Evolutionary conservation across 2,797 vertebrate genomes (phyloP).

Genomic region (Clarias pachynema): DNA sequence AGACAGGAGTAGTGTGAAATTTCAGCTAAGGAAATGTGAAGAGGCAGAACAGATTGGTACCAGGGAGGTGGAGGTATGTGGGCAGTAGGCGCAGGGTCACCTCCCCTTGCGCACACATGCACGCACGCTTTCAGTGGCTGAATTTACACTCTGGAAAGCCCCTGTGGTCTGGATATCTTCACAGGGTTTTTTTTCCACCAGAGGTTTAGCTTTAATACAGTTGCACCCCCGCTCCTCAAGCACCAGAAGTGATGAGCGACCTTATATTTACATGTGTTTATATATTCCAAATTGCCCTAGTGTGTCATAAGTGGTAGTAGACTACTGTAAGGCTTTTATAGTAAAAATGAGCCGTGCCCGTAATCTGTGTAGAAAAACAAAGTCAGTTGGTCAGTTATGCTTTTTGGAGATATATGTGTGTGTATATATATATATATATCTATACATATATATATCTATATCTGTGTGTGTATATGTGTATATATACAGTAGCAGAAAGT

Average conservation of each 20-base stretch:
- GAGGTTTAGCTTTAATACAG: not conserved
- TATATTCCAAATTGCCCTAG: not conserved
- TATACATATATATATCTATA: too few species aligned
- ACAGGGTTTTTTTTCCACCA: not conserved
- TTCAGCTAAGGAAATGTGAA: not conserved
- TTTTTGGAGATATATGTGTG: not conserved
- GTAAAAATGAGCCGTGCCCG: not conserved
- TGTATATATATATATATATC: too few species aligned
- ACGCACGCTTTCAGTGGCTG: conserved; percentile 5
- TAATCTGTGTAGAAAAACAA: not conserved
- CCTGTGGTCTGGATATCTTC: conserved; percentile 23
- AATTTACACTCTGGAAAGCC: conserved; percentile 33
- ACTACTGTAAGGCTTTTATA: not conserved
- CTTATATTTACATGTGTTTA: not conserved
- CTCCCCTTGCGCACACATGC: not conserved
- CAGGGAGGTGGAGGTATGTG: conserved; percentile 14
- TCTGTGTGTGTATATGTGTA: too few species aligned
- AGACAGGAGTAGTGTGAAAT: conserved; percentile 3
- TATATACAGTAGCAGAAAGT: not conserved
- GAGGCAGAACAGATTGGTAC: conserved; percentile 18
- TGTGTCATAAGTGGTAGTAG: not conserved
- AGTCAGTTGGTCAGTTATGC: not conserved
- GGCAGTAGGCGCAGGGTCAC: not conserved
- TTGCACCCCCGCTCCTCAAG: not conserved
- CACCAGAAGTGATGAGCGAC: not conserved